Base-by-base conservation (phyloP, 1,140 invertebrate species). In the Nautilus pompilius region DNA sequence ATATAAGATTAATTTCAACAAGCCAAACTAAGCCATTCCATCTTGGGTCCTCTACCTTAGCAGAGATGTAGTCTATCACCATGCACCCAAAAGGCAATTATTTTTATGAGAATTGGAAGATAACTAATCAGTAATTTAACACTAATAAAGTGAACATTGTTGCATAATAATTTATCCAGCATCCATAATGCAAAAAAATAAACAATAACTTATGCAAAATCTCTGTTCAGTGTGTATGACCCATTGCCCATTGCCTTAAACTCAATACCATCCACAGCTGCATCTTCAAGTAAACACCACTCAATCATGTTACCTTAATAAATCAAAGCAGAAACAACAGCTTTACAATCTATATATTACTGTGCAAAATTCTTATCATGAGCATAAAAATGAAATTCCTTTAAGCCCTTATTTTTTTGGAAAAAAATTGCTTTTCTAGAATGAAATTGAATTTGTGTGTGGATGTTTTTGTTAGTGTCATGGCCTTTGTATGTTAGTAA, bases 121-220 rank as follows among this genome's bases (percentile, higher is more conserved):
- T n/a, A n/a, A n/a, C n/a, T n/a, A n/a, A n/a, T n/a, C n/a, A n/a
- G n/a, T n/a, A n/a, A n/a, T n/a, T n/a, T n/a, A n/a, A n/a, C n/a
- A n/a, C n/a, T n/a, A n/a, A n/a, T n/a, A n/a, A n/a, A n/a, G n/a
- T n/a, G n/a, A n/a, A n/a, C n/a, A n/a, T n/a, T n/a, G n/a, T n/a
- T n/a, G n/a, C n/a, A n/a, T n/a, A n/a, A n/a, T n/a, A n/a, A n/a
- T n/a, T n/a, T n/a, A n/a, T n/a, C n/a, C n/a, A n/a, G n/a, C n/a
- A n/a, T n/a, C n/a, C n/a, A n/a, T n/a, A n/a, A n/a, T n/a, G n/a
- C n/a, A n/a, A n/a, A n/a, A n/a, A n/a, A n/a, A n/a, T n/a, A n/a
- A n/a, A n/a, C n/a, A n/a, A n/a, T n/a, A n/a, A 76, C 82, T 80
- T 71, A 84, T 82, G 84, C 82, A 79, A 84, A 84, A 69, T 84